Evolutionary conservation across 2,888 invertebrate species (phyloP).

Genomic region (Melinopterus prodromus): DNA sequence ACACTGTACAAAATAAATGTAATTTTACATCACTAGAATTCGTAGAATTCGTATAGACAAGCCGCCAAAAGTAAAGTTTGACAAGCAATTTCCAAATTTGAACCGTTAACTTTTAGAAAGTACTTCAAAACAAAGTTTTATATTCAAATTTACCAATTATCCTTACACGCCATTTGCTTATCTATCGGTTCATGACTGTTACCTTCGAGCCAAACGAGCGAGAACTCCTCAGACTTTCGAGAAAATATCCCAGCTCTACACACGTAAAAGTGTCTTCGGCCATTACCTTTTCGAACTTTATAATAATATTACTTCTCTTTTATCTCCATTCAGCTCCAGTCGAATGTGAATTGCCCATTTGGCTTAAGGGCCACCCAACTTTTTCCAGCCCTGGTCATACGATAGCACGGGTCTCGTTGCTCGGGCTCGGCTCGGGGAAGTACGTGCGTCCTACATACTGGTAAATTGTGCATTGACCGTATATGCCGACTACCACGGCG

Average conservation of each 20-base stretch:
- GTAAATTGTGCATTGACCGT: neutral
- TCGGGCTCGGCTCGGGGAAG: neutral
- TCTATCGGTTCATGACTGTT: too few relatives aligned
- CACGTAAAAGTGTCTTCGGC: neutral
- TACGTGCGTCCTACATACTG: neutral
- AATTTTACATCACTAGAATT: too few relatives aligned
- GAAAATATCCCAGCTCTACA: neutral
- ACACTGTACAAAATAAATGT: too few relatives aligned
- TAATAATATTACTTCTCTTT: conserved; percentile 23
- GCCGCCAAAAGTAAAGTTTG: too few relatives aligned
- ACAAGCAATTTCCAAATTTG: too few relatives aligned
- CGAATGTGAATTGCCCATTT: conserved; percentile 25
- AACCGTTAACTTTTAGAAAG: too few relatives aligned
- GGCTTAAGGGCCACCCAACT: conserved; percentile 7
- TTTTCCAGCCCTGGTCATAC: neutral
- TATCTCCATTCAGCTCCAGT: conserved; percentile 16
- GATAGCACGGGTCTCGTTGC: neutral
- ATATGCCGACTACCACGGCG: neutral
- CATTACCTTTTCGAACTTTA: conserved; percentile 15
- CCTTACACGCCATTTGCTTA: too few relatives aligned
- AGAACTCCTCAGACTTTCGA: neutral
- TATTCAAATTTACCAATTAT: too few relatives aligned
- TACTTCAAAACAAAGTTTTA: too few relatives aligned
- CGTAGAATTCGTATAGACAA: too few relatives aligned
- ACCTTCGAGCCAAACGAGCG: too few relatives aligned